Percentiles rank a stretch among this genome's conserved stretches.
Conservation (phyloP, 2,113 vertebrate genomes). For the Psammodynastes pulverulentus region DNA sequence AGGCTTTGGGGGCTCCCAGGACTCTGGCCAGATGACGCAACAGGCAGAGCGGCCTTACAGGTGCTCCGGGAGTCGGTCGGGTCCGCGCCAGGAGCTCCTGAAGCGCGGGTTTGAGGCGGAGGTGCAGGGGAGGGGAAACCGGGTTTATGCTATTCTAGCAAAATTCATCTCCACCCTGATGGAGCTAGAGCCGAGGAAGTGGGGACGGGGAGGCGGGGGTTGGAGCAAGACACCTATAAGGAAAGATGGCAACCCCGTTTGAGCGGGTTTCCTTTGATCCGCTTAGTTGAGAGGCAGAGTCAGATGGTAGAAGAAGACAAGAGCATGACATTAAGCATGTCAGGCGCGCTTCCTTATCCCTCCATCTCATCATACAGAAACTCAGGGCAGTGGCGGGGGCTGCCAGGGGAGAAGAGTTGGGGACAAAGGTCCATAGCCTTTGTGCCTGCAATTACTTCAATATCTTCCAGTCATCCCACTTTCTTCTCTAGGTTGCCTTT, state of each 20-base stretch:
- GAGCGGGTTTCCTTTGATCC: not conserved
- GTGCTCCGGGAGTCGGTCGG: not conserved
- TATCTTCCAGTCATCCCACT: not conserved
- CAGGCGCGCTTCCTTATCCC: not conserved
- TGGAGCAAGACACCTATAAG: not conserved
- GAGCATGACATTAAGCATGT: not conserved
- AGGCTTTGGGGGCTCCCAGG: conserved; percentile 1
- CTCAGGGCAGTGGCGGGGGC: not conserved
- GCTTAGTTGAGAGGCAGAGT: not conserved
- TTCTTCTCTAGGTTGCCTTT: not conserved
- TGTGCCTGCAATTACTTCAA: not conserved
- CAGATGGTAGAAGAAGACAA: too few relatives aligned
- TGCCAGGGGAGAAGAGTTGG: not conserved
- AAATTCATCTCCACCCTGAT: not conserved
- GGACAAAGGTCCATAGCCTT: not conserved
- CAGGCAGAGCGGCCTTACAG: not conserved
- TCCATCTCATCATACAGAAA: not conserved
- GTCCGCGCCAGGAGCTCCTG: not conserved
- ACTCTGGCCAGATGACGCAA: conserved; percentile 18
- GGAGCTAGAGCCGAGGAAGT: not conserved
- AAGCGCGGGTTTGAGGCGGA: not conserved
- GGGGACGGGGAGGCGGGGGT: too few relatives aligned
- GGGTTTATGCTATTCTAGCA: not conserved
- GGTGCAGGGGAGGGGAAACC: not conserved
- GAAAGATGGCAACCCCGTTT: not conserved